These are phyloP conservation scores for Gulo gulo DNA, from an alignment of 2,113 vertebrate species.

Conservation along the genomic window DNA sequence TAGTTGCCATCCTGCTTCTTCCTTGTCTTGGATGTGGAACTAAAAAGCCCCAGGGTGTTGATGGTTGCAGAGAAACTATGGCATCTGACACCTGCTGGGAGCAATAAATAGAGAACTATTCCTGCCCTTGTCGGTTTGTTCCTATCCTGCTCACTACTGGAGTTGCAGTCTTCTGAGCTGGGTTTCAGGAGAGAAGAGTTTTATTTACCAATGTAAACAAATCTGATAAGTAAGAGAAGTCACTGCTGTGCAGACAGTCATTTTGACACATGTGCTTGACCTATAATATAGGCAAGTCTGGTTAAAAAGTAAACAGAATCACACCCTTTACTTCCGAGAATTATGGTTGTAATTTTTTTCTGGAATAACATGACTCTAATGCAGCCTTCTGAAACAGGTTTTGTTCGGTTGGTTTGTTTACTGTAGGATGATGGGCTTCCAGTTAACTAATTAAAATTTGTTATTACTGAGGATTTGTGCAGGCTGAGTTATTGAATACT, in stretches of 20 bases:
- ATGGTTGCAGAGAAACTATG: conserved; percentile 90
- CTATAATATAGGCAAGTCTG: conserved; percentile 65
- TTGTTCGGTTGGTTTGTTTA: neutral
- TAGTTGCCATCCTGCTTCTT: conserved; percentile 84
- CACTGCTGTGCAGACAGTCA: conserved; percentile 47
- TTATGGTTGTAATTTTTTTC: conserved; percentile 77
- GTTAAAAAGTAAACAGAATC: conserved; percentile 79
- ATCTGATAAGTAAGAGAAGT: conserved; percentile 65
- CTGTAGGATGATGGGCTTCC: conserved; percentile 17
- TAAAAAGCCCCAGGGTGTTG: conserved; percentile 93
- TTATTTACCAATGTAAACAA: conserved; percentile 80
- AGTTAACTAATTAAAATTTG: conserved; percentile 35
- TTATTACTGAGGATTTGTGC: conserved; percentile 62
- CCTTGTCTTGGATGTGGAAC: conserved; percentile 87
- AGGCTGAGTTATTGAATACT: conserved; percentile 59
- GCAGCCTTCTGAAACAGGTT: conserved; percentile 19
- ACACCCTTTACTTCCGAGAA: conserved; percentile 76
- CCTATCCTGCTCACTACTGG: conserved; percentile 79
- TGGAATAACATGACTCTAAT: conserved; percentile 49
- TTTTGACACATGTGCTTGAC: conserved; percentile 74
- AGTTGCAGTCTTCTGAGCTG: conserved; percentile 30
- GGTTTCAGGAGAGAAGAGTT: conserved; percentile 53
- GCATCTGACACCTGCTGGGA: conserved; percentile 94
- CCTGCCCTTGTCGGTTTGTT: conserved; percentile 88
- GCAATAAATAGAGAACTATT: conserved; percentile 93